Base-by-base conservation (phyloP, 2,888 invertebrate genomes). In the Panorpa germanica region DNA sequence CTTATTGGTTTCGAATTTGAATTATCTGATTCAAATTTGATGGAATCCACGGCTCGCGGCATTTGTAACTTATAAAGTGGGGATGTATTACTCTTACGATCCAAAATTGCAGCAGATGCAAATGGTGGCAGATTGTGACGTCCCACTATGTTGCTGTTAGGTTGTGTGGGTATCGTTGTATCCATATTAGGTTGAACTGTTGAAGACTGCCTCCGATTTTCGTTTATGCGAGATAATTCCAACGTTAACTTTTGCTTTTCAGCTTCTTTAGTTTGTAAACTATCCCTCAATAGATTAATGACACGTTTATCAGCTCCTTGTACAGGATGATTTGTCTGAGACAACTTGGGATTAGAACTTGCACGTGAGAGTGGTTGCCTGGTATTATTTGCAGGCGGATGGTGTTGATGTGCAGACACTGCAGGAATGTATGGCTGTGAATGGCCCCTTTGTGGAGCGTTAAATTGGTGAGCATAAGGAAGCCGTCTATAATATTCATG, bases 271-370 rank as follows among this genome's bases (percentile, higher is more conserved):
- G 65, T 69, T 53, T 77, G 76, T 41, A 78, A 56, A 48, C 71
- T 77, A 41, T 69, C 73, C 43, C 76, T 58, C 30, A 78, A 50
- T 43, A 77, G 63, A 44, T 69, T 72, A 35, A 76, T 52, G n/a
- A 76, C 72, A 37, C 67, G 59, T 46, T 74, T 73, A 45, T 75
- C 69, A n/a, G 68, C 70, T 19, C 68, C 69, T 15, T 59, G 51
- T 23, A 57, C 55, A 35, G 41, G 27, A 32, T 43, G 43, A 31
- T 42, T 43, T 18, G 41, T 41, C 15, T 39, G 40, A 31, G 36
- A 40, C 29, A 44, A 32, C 6, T 43, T 43, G 8, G 45, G 34
- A 34, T 40, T 46, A 3, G 46, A 44, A 34, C 43, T 46, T 23
- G 45, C 42, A 38, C 47, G 40, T 4, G 40, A 35, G 4, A 43